Base-by-base conservation (phyloP, 1,140 invertebrate species). In the Rhizoglyphus robini region DNA sequence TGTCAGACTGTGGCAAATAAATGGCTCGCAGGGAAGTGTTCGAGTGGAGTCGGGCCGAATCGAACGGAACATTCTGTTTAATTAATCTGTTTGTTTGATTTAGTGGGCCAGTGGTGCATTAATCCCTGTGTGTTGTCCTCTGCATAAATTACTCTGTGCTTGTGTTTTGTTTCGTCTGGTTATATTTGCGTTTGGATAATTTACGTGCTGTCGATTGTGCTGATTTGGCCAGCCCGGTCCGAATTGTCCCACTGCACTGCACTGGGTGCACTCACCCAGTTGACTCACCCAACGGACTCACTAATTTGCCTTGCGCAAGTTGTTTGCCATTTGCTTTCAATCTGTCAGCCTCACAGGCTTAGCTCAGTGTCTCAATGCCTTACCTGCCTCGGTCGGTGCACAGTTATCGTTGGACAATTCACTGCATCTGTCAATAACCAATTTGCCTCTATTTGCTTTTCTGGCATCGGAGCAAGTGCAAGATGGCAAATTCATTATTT, bases 71-170 rank as follows among this genome's bases (percentile, higher is more conserved):
- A 54, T 54, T 54, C 23, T 54, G 23, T 54, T 54, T 54, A 54
- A 54, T 54, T 32, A 27, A 25, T 54, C 51, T 54, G 51, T 54
- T 54, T 54, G 51, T 54, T 54, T 54, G 51, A 54, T 54, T 54
- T 54, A 54, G 51, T 27, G 51, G 31, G 15, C 51, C 51, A 54
- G 51, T 32, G 8, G 8, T 25, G 51, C 8, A 54, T 54, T 54
- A 54, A 54, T 54, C 51, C 51, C 20, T 20, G 51, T 54, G 51
- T 54, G 8, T 54, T 25, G 8, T 11, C 15, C 20, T 8, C 51
- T 54, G 51, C 23, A 54, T 54, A 54, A 54, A 54, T 54, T 54
- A 54, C 51, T 32, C 8, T 54, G 20, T 20, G 15, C 51, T 23
- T 27, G 51, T 41, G 36, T 18, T 41, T 41, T 18, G 36, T 5